phyloP scores from a whole-genome alignment of 2,888 invertebrate species.

The Rotaria macrura region DNA sequence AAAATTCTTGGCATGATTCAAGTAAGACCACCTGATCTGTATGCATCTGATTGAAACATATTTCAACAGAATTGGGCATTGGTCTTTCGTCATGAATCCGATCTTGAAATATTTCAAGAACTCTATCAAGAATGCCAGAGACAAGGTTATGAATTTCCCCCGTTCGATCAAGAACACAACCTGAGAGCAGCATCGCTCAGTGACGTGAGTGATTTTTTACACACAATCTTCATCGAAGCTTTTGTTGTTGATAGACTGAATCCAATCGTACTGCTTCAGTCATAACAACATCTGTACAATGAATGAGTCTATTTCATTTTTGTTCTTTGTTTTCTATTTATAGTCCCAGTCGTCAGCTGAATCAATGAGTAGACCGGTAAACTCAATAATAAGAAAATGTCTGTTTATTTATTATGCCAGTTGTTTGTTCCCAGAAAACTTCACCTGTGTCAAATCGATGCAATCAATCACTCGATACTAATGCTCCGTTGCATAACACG shows the following conservation, averaged over 20 bases:
- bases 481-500: background rate
- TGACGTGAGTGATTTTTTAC: background rate
- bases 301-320: background rate
- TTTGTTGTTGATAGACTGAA: background rate
- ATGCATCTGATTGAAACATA: background rate
- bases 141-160: conserved; percentile 92
- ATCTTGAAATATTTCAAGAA: conserved; percentile 77
- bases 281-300: background rate
- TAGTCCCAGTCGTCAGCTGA: background rate
- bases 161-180: background rate
- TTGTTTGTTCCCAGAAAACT: background rate
- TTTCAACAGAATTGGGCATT: conserved; percentile 73
- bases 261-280: background rate
- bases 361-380: background rate
- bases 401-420: too few relatives aligned
- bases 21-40: conserved; percentile 40
- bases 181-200: too few relatives aligned
- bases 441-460: background rate
- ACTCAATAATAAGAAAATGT: too few relatives aligned
- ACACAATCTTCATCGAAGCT: background rate
- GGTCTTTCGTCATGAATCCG: conserved; percentile 80
- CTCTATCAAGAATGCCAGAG: conserved; percentile 81
- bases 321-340: background rate
- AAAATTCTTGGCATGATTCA: conserved; percentile 83
- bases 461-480: background rate